Base-by-base conservation (phyloP, 2,113 vertebrate genomes). In the Craseonycteris thonglongyai region DNA sequence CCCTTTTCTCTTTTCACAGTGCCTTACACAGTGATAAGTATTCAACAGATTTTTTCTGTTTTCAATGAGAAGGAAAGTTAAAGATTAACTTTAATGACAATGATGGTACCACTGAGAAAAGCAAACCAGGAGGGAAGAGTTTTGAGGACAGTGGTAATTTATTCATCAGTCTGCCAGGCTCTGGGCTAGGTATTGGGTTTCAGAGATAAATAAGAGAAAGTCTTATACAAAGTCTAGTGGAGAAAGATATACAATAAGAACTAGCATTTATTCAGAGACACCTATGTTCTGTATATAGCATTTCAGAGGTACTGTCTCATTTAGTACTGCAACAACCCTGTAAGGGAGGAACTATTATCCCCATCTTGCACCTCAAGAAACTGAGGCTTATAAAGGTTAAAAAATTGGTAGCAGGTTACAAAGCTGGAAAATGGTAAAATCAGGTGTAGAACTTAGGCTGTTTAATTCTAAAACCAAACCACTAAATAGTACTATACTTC, bases 131-230 rank as follows among this genome's bases (percentile, higher is more conserved):
- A 84, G 30, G 59, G 72, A 26, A 75, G 65, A 85, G 68, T 90
- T 95, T 51, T 96, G 92, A 97, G 92, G 87, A 82, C 83, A 95
- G 72, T 13, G 69, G 54, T 96, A 93, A 97, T 94, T 93, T 95
- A 97, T 96, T 97, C 88, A 97, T 95, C 93, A 96, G 79, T 88
- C 74, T 85, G 96, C 95, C 89, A 93, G 87, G 59, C 47, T 83
- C 90, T 90, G 42, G 38, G 71, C 33, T 45, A 94, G 82, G 84
- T 78, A 90, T 78, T 94, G 47, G 82, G 47, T 96, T 97, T 96
- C 95, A 63, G 47, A 89, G 95, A 93, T 81, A 95, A 95, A 93
- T 76, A 89, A 92, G 92, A 92, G 83, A 94, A 90, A 97, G 82
- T 86, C 79, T 93, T 51, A 59, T 1, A 74, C 56, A 54, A 93